A percentile compares a stretch with the other conserved stretches of the same genome.
Conservation (phyloP, 2,888 invertebrate genomes). For the Lasius platythorax region DNA sequence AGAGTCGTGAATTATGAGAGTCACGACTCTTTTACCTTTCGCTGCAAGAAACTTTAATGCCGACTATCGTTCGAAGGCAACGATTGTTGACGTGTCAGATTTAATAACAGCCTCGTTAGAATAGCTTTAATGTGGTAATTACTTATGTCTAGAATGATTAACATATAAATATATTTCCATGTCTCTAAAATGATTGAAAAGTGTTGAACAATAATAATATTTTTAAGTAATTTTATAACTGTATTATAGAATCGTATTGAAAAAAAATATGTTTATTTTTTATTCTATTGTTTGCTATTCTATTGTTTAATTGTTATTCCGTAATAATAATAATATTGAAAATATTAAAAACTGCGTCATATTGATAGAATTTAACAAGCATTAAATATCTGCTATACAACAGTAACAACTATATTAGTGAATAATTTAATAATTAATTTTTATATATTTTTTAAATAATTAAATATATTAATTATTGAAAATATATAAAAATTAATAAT, state of each 20-base stretch:
- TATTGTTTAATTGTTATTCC: neutral
- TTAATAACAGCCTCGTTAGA: slow-evolving; percentile 25
- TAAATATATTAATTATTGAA: no score
- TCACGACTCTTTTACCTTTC: slow-evolving; percentile 36
- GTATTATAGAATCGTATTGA: neutral
- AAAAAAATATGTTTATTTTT: neutral
- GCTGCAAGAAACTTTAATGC: slow-evolving; percentile 3
- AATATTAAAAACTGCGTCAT: neutral
- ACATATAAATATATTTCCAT: neutral
- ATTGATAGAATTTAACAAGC: neutral
- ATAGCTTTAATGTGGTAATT: neutral
- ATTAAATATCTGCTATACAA: neutral
- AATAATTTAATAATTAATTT: neutral
- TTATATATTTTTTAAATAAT: no score
- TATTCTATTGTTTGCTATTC: neutral
- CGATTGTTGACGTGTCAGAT: neutral
- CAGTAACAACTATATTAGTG: neutral
- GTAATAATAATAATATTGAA: slow-evolving; percentile 9
- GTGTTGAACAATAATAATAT: neutral
- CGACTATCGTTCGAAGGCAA: slow-evolving; percentile 22
- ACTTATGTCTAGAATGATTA: neutral
- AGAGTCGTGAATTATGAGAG: slow-evolving; percentile 32
- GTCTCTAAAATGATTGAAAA: neutral
- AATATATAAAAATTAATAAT: neutral
- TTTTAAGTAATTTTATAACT: neutral